phyloP scores from a whole-genome alignment of 1,140 invertebrate species.

The Plodia interpunctella region DNA sequence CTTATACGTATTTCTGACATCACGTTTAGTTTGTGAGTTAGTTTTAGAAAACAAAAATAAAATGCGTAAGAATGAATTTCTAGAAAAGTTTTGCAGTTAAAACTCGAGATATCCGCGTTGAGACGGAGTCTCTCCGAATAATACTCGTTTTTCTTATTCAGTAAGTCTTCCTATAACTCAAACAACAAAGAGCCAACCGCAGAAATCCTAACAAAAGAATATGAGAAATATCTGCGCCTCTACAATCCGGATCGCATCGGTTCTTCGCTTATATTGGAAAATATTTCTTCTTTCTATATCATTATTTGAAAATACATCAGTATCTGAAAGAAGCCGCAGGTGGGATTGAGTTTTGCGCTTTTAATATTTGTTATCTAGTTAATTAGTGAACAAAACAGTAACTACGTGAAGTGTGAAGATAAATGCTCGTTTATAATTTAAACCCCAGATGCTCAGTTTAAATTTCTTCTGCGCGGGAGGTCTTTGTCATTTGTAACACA shows the following conservation, averaged over 20 bases:
- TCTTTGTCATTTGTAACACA: slow-evolving; percentile 38
- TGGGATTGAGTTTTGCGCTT: too few relatives aligned
- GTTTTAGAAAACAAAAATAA: neutral
- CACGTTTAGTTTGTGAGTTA: too few relatives aligned
- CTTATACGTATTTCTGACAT: too few relatives aligned
- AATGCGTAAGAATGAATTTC: slow-evolving; percentile 10
- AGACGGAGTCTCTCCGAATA: slow-evolving; percentile 37
- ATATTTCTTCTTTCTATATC: slow-evolving; percentile 37
- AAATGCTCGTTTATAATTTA: slow-evolving; percentile 33
- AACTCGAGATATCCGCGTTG: slow-evolving; percentile 26
- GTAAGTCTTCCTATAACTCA: slow-evolving; percentile 48
- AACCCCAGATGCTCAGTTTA: slow-evolving; percentile 38
- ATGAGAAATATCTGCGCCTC: slow-evolving; percentile 61
- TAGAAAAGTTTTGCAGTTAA: slow-evolving; percentile 27
- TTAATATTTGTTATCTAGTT: neutral
- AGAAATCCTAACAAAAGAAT: slow-evolving; percentile 62
- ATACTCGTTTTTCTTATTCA: slow-evolving; percentile 54
- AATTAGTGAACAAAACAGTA: neutral
- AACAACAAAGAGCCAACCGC: slow-evolving; percentile 58
- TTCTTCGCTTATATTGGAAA: slow-evolving; percentile 56
- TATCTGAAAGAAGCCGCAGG: neutral
- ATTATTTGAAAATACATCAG: neutral
- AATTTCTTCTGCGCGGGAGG: slow-evolving; percentile 32
- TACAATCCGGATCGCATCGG: slow-evolving; percentile 56
- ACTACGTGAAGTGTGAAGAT: slow-evolving; percentile 8